phyloP scores from a whole-genome alignment of 2,888 invertebrate genomes.

The Horisme vitalbata region DNA sequence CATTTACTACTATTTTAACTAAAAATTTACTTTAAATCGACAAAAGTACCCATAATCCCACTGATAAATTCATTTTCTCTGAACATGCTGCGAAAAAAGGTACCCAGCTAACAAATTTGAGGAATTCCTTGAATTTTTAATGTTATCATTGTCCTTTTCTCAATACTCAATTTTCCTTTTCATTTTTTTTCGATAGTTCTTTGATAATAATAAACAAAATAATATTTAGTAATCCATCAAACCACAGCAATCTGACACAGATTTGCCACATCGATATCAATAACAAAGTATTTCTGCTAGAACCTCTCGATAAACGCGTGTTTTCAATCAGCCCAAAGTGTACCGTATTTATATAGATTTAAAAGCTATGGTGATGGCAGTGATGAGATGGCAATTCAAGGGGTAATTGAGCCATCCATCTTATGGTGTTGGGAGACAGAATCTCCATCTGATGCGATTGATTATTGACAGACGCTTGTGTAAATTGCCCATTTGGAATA shows the following conservation, averaged over 20 bases:
- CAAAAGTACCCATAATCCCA: too few relatives aligned
- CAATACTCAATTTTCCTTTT: too few relatives aligned
- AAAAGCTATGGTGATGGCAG: conserved; percentile 25
- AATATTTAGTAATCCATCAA: conserved; percentile 33
- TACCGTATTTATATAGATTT: conserved; percentile 24
- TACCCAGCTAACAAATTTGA: too few relatives aligned
- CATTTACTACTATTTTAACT: too few relatives aligned
- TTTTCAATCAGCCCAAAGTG: conserved; percentile 22
- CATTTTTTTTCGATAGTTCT: too few relatives aligned
- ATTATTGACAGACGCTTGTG: conserved; percentile 36
- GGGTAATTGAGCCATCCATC: conserved; percentile 57
- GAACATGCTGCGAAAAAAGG: too few relatives aligned
- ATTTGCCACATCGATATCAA: conserved; percentile 43
- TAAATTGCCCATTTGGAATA: conserved; percentile 33
- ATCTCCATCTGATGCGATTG: conserved; percentile 38
- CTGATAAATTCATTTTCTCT: too few relatives aligned
- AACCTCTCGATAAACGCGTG: conserved; percentile 29
- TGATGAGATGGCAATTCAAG: conserved; percentile 34
- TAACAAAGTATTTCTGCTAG: conserved; percentile 42
- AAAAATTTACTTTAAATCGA: too few relatives aligned
- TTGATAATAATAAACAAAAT: conserved; percentile 12
- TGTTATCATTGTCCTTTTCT: too few relatives aligned
- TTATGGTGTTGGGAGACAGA: conserved; percentile 44
- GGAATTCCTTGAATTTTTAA: too few relatives aligned
- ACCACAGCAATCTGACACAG: conserved; percentile 42